These are phyloP conservation scores for Schizaphis graminum DNA, from an alignment of 2,888 invertebrate species.

Conservation along the genomic window DNA sequence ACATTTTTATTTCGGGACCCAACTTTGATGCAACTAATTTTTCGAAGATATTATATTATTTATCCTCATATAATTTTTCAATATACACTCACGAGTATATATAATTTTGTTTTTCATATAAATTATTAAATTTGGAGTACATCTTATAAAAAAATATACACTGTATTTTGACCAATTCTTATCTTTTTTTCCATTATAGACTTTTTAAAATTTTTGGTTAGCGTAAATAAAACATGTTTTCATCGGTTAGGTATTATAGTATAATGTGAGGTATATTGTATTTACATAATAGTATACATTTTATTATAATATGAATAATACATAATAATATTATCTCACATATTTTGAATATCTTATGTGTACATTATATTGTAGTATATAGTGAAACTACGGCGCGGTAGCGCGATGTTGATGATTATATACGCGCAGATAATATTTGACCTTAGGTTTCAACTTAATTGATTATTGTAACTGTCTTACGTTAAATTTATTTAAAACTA, in stretches of 20 bases:
- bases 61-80: background rate
- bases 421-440: background rate
- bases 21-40: background rate
- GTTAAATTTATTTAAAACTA: background rate
- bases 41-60: background rate
- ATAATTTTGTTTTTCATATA: background rate
- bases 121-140: background rate
- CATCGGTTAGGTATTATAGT: background rate
- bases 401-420: background rate
- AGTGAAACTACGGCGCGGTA: background rate
- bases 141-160: background rate
- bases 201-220: background rate
- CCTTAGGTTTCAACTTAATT: background rate
- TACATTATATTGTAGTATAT: background rate
- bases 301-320: slow-evolving; percentile 8
- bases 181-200: background rate
- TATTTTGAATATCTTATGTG: background rate
- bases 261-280: background rate
- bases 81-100: background rate
- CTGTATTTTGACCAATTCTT: background rate
- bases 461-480: background rate
- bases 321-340: background rate
- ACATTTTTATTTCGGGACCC: too few relatives aligned
- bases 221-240: background rate
- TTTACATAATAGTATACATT: background rate